phyloP scores from a whole-genome alignment of 2,888 invertebrate genomes.

The Epinotia brunnichana region DNA sequence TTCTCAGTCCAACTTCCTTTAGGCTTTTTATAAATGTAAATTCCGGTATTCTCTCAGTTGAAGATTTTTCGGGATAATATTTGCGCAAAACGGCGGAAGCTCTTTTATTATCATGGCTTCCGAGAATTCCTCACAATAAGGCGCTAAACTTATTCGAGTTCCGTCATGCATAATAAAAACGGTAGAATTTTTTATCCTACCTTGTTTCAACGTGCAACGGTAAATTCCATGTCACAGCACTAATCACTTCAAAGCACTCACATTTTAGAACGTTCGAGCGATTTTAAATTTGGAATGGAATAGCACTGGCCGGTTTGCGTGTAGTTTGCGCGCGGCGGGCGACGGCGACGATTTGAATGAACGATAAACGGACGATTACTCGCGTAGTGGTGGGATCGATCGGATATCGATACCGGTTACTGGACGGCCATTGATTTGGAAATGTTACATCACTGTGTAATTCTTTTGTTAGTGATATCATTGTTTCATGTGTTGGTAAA shows the following conservation, averaged over 20 bases:
- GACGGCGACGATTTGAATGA: constrained; percentile 47
- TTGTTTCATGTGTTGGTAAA: not conserved
- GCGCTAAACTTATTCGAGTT: constrained; percentile 35
- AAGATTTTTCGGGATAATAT: constrained; percentile 35
- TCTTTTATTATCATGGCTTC: constrained; percentile 39
- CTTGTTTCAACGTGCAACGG: constrained; percentile 16
- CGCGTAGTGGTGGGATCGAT: constrained; percentile 59
- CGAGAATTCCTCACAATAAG: constrained; percentile 36
- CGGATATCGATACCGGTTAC: constrained; percentile 56
- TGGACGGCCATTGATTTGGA: not conserved
- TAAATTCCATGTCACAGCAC: constrained; percentile 31
- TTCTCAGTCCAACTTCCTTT: constrained; percentile 20
- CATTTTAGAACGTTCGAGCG: constrained; percentile 3
- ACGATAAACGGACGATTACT: constrained; percentile 70
- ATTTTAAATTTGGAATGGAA: constrained; percentile 31
- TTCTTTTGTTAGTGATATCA: constrained; percentile 1
- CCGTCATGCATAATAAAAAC: constrained; percentile 33
- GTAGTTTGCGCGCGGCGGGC: constrained; percentile 52
- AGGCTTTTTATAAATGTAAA: constrained; percentile 34
- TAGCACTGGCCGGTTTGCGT: constrained; percentile 44
- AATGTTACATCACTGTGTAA: not conserved
- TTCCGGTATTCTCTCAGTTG: constrained; percentile 23
- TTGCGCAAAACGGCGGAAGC: constrained; percentile 35
- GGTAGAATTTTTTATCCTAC: constrained; percentile 8
- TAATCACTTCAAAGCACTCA: constrained; percentile 32